Base-by-base conservation (phyloP, 2,888 invertebrate genomes). In the Apoda limacodes region DNA sequence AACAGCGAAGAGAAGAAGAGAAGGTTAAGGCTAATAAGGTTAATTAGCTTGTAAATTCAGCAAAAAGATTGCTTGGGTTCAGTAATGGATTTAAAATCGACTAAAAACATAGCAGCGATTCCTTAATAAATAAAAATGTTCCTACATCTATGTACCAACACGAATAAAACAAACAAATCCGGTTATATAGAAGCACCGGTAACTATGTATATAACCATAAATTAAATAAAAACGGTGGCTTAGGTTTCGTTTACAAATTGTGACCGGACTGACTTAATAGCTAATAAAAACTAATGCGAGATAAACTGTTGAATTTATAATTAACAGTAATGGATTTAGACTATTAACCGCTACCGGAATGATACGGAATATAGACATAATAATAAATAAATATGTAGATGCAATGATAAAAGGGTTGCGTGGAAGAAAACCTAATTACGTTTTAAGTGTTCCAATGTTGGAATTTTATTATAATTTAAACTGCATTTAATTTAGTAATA, bases 261-360 rank as follows among this genome's bases (percentile, higher is more conserved):
- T 60, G 46, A 39, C 50, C 55, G 52, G 47, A 48, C 55, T 53
- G 39, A 45, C 52, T 69, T 70, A 63, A 74, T 69, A 62, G 67
- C 52, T 65, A 63, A 68, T 76, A 72, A 78, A 75, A 71, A 64
- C 7, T 67, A 74, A 76, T 68, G 65, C 48, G 60, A 72, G 70
- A 75, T 72, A 68, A 68, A 61, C 54, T 44, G 47, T 50, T 59
- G 70, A 67, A 71, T 74, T 57, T 68, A 71, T 74, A 78, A 76
- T 76, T 72, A 71, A 67, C 74, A 62, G 68, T 74, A 76, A 76
- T 74, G 75, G 68, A 55, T 62, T 61, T 56, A 60, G 68, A 75
- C 76, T 78, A 75, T 75, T 76, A 75, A 72, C 64, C 48, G 78
- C 76, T 78, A 78, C 78, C 74, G 76, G 74, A 74, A 75, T 68